Percentiles rank a stretch among this genome's conserved stretches.
Conservation (phyloP, 2,113 vertebrate species). For the Synchiropus splendidus region DNA sequence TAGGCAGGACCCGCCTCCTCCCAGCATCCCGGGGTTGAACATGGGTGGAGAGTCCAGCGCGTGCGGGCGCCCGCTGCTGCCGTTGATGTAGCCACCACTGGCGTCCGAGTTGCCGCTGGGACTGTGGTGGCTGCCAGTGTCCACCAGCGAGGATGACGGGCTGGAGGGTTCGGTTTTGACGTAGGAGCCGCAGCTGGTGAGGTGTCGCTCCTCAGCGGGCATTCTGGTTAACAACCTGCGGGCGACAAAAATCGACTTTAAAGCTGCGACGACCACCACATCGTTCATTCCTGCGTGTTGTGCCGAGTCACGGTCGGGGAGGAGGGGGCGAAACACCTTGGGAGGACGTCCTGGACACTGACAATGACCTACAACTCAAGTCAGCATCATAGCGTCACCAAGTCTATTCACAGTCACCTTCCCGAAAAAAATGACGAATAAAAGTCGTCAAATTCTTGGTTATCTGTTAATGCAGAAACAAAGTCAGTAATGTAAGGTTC, state of each 20-base stretch:
- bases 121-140: slow-evolving; percentile 90
- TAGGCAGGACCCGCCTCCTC: slow-evolving; percentile 70
- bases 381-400: too few species aligned
- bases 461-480: too few species aligned
- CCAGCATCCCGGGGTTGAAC: slow-evolving; percentile 76
- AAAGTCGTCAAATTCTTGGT: too few species aligned
- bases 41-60: slow-evolving; percentile 86
- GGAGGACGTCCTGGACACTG: too few species aligned
- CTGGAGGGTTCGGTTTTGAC: slow-evolving; percentile 96
- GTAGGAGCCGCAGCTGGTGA: slow-evolving; percentile 88
- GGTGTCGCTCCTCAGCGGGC: slow-evolving; percentile 84
- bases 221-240: slow-evolving; percentile 88
- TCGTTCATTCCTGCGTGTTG: too few species aligned
- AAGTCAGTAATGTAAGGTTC: too few species aligned
- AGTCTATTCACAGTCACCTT: too few species aligned
- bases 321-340: too few species aligned
- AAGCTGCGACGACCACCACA: too few species aligned
- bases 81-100: slow-evolving; percentile 79
- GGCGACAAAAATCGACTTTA: neutral
- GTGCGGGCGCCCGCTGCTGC: slow-evolving; percentile 76
- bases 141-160: slow-evolving; percentile 81
- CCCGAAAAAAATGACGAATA: too few species aligned
- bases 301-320: too few species aligned
- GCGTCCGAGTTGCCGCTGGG: slow-evolving; percentile 85
- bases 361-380: too few species aligned